Conservation (phyloP, 2,113 vertebrate species). For the Porphyrio hochstetteri region DNA sequence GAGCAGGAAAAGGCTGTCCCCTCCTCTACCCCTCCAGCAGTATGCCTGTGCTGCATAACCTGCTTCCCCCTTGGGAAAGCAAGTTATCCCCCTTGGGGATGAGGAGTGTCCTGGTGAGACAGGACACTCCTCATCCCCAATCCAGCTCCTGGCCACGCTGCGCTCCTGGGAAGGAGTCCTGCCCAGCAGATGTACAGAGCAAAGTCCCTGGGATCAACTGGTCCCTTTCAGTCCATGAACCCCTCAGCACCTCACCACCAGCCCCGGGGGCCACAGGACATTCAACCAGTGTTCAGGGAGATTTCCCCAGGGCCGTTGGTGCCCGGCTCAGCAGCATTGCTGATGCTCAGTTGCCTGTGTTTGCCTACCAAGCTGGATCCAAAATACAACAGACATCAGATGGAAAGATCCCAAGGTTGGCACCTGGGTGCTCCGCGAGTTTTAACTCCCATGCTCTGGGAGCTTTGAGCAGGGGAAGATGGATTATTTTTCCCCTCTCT, state of each 20-base stretch:
- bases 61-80: no score
- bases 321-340: neutral
- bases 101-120: neutral
- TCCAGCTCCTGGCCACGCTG: neutral
- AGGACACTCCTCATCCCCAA: neutral
- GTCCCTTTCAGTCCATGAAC: no score
- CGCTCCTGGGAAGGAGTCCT: neutral
- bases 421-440: neutral
- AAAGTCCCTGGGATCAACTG: no score
- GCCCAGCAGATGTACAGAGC: neutral
- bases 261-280: accelerated
- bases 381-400: neutral
- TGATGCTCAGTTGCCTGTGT: neutral
- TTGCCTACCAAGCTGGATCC: neutral
- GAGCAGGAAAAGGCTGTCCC: neutral
- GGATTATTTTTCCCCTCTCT: neutral
- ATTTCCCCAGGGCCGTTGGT: neutral
- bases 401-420: neutral
- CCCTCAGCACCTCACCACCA: neutral
- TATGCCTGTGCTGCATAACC: neutral
- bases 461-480: neutral
- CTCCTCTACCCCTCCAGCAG: neutral
- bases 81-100: no score
- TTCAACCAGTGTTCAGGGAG: accelerated
- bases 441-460: neutral